Conservation (phyloP, 2,797 vertebrate genomes). For the Smutsia temminckii region DNA sequence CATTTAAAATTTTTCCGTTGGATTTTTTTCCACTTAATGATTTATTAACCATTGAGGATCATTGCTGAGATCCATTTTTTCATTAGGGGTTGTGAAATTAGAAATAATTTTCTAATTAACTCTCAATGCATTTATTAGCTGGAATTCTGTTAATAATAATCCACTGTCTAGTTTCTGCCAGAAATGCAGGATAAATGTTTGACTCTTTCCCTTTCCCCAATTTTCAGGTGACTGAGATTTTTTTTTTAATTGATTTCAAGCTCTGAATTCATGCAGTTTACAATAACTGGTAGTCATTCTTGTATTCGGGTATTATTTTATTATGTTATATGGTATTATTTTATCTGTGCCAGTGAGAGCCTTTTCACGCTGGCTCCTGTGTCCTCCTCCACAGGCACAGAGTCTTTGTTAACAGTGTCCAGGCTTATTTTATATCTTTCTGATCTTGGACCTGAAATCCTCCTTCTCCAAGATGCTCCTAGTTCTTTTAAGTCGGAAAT, state of each 20-base stretch:
- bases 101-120: not conserved
- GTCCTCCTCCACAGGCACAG: not conserved
- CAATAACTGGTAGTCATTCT: not conserved
- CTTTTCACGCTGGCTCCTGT: not conserved
- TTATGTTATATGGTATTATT: not conserved
- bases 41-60: not conserved
- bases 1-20: not conserved
- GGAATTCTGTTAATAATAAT: not conserved
- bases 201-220: not conserved
- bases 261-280: not conserved
- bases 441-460: not conserved
- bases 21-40: not conserved
- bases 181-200: not conserved
- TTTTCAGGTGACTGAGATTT: not conserved
- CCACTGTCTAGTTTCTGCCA: not conserved
- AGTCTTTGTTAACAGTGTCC: not conserved
- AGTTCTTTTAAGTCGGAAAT: slow-evolving; percentile 11
- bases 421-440: not conserved
- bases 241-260: not conserved
- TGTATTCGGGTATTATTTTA: not conserved
- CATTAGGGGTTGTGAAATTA: not conserved
- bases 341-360: not conserved
- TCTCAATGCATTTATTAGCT: slow-evolving; percentile 7
- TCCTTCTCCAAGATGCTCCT: not conserved
- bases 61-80: not conserved